Percentiles rank a stretch among this genome's conserved stretches.
Conservation (phyloP, 2,888 invertebrate genomes). For the Apocheima hispidaria region DNA sequence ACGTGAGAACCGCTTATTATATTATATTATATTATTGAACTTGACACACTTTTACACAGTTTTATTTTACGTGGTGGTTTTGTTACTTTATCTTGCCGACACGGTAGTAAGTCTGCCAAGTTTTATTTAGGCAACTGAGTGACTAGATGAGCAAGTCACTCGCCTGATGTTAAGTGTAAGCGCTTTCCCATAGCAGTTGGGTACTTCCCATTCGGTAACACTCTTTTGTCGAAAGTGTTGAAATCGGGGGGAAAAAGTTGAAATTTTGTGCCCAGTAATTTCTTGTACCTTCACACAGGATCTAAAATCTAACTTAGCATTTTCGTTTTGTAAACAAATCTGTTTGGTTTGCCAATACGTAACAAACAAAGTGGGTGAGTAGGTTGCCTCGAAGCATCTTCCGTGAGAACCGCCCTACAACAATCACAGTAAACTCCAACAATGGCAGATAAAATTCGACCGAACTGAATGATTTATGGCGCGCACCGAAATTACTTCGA, state of each 20-base stretch:
- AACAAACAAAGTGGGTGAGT: constrained; percentile 70
- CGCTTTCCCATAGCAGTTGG: too few relatives aligned
- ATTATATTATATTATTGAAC: constrained; percentile 16
- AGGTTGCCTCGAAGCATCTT: constrained; percentile 58
- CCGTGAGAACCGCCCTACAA: constrained; percentile 71
- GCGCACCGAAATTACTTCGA: constrained; percentile 34
- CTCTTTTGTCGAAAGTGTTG: too few relatives aligned
- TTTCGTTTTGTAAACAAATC: constrained; percentile 25
- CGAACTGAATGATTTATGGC: constrained; percentile 47
- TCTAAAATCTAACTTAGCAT: too few relatives aligned
- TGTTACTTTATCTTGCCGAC: not conserved
- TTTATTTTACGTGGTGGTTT: not conserved
- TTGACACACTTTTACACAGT: constrained; percentile 14
- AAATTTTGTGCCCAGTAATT: too few relatives aligned
- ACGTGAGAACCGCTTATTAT: constrained; percentile 12
- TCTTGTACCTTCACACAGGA: too few relatives aligned
- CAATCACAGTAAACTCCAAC: constrained; percentile 60
- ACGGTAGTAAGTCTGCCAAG: not conserved
- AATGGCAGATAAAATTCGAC: constrained; percentile 59
- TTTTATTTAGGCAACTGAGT: too few relatives aligned
- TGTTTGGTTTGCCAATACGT: constrained; percentile 43
- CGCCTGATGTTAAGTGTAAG: too few relatives aligned
- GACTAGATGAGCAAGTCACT: too few relatives aligned
- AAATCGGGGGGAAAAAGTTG: too few relatives aligned
- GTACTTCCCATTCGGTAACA: too few relatives aligned